A percentile compares a stretch with the other conserved stretches of the same genome.
Conservation (phyloP, 2,113 vertebrate genomes). For the Suricata suricatta region DNA sequence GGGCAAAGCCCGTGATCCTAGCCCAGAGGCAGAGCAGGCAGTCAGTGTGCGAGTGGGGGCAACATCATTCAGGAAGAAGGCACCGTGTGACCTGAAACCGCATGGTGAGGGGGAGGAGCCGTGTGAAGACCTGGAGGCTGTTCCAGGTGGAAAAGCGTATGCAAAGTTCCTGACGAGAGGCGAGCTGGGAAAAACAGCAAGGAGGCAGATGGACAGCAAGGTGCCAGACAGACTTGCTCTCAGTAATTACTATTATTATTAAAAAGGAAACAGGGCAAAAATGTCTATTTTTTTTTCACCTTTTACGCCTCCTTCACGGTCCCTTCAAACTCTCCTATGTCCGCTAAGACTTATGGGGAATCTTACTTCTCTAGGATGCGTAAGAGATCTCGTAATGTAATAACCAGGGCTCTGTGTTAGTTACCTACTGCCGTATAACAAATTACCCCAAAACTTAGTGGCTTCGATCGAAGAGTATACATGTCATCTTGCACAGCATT, state of each 20-base stretch:
- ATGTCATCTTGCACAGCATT: background rate
- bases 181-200: background rate
- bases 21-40: background rate
- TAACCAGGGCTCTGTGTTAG: background rate
- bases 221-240: background rate
- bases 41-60: fast-evolving
- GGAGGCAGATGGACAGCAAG: background rate
- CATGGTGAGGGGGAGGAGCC: background rate
- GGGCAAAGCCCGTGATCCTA: background rate
- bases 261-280: background rate
- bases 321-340: background rate
- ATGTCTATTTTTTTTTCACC: background rate
- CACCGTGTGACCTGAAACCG: too few relatives aligned
- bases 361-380: background rate
- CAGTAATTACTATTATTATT: too few relatives aligned
- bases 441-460: background rate
- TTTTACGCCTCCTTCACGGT: background rate
- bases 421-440: background rate
- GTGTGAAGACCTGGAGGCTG: background rate
- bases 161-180: background rate
- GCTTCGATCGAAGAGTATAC: background rate
- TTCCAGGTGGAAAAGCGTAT: background rate
- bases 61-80: background rate
- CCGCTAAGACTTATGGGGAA: background rate
- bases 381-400: background rate